These are phyloP conservation scores for Numenius arquata DNA, from an alignment of 2,113 vertebrate species.

Conservation along the genomic window DNA sequence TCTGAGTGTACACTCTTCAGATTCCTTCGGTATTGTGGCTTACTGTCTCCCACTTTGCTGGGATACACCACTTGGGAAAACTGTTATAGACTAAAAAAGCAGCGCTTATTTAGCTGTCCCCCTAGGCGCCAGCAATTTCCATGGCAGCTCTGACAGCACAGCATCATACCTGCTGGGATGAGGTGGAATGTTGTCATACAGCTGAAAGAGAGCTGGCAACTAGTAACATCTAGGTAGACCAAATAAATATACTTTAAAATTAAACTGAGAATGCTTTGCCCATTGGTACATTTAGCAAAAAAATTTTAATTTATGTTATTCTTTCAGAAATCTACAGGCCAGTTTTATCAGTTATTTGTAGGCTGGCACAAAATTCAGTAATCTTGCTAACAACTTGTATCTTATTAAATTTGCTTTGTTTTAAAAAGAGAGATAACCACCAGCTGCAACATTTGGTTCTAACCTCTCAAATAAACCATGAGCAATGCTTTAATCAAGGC, in stretches of 20 bases:
- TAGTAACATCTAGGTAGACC: not conserved
- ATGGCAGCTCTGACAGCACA: constrained; percentile 24
- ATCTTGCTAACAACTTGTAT: not conserved
- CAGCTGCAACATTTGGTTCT: not conserved
- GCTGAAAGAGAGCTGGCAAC: constrained; percentile 31
- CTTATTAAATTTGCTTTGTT: not conserved
- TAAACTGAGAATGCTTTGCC: not conserved
- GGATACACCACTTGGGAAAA: constrained; percentile 3
- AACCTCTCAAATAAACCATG: not conserved
- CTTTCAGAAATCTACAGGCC: not conserved
- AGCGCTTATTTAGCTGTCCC: constrained; percentile 47
- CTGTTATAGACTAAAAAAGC: not conserved
- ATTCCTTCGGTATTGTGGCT: not conserved
- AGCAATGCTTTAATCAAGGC: not conserved
- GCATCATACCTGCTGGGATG: constrained; percentile 43
- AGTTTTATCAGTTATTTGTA: not conserved
- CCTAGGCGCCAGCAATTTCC: not conserved
- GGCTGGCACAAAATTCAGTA: not conserved
- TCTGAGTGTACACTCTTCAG: not conserved
- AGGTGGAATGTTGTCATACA: constrained; percentile 37
- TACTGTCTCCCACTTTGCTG: not conserved
- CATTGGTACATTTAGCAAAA: not conserved
- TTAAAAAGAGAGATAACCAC: not conserved
- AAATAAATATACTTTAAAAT: not conserved
- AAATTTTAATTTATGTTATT: not conserved